Conservation (phyloP, 2,888 invertebrate genomes). For the Octonoba sinensis region DNA sequence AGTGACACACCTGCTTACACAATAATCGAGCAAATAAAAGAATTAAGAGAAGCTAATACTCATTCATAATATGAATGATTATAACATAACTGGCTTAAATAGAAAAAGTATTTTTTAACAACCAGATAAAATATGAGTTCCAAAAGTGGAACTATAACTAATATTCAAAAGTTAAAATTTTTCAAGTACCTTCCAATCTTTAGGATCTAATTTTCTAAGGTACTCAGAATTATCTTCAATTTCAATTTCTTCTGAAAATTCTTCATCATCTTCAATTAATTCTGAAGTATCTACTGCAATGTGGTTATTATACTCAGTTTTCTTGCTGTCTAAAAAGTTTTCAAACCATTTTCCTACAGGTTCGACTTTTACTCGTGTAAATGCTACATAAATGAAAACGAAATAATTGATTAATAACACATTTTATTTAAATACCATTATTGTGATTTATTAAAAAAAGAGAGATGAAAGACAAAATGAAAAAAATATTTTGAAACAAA, state of each 20-base stretch:
- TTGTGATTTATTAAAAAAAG: background rate
- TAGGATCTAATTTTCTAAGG: conserved; percentile 90
- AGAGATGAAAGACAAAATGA: background rate
- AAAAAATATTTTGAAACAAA: too few relatives aligned
- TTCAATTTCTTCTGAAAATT: conserved; percentile 57
- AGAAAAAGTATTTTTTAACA: too few relatives aligned
- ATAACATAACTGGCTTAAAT: too few relatives aligned
- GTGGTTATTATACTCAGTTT: conserved; percentile 31
- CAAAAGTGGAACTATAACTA: background rate
- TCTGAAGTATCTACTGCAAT: background rate
- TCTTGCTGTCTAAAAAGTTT: conserved; percentile 23
- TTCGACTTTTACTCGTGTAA: conserved; percentile 57
- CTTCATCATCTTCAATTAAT: conserved; percentile 48
- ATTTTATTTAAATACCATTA: too few relatives aligned
- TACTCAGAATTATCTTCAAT: conserved; percentile 83
- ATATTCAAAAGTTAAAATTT: background rate
- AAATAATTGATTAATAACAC: too few relatives aligned
- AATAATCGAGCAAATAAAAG: too few relatives aligned
- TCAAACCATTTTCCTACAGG: conserved; percentile 64
- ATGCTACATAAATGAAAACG: conserved; percentile 17
- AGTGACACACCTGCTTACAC: too few relatives aligned
- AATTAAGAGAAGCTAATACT: too few relatives aligned
- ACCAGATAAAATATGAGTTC: background rate
- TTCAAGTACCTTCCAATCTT: conserved; percentile 86
- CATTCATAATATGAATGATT: too few relatives aligned